These are phyloP conservation scores for Phengaris alcon DNA, from an alignment of 2,888 invertebrate species.

Conservation along the genomic window DNA sequence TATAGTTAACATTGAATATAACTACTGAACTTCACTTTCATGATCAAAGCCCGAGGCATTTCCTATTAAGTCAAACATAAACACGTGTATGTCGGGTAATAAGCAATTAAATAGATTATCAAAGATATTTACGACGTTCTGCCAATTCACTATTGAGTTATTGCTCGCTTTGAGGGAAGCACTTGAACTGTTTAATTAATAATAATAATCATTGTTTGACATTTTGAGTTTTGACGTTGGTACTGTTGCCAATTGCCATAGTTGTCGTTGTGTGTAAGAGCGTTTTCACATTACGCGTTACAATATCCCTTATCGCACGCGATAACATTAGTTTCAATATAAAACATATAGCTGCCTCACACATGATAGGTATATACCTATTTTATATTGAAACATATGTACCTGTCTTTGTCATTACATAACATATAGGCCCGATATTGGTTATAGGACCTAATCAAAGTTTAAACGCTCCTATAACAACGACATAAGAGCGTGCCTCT, in stretches of 20 bases:
- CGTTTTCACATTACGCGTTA: too few species aligned
- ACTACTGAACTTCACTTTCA: slow-evolving; percentile 36
- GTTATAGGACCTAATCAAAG: too few species aligned
- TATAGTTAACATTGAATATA: slow-evolving; percentile 7
- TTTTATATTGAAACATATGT: too few species aligned
- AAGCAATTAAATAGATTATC: slow-evolving; percentile 77
- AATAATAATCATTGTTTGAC: slow-evolving; percentile 62
- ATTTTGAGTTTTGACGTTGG: slow-evolving; percentile 51
- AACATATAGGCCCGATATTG: too few species aligned
- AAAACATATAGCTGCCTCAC: too few species aligned
- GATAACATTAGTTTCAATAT: too few species aligned
- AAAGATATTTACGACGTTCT: slow-evolving; percentile 67
- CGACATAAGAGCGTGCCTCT: too few species aligned
- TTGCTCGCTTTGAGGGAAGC: slow-evolving; percentile 59
- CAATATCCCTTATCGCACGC: too few species aligned
- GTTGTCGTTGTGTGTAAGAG: background rate
- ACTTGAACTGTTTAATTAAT: slow-evolving; percentile 56
- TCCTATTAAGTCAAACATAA: slow-evolving; percentile 61
- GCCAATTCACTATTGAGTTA: slow-evolving; percentile 64
- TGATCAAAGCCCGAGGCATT: slow-evolving; percentile 54
- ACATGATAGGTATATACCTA: too few species aligned
- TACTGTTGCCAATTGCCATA: background rate
- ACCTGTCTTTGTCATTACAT: too few species aligned
- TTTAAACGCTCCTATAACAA: too few species aligned
- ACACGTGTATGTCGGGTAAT: slow-evolving; percentile 66